These are phyloP conservation scores for Tolmerus cingulatus DNA, from an alignment of 2,888 invertebrate genomes.

Conservation along the genomic window DNA sequence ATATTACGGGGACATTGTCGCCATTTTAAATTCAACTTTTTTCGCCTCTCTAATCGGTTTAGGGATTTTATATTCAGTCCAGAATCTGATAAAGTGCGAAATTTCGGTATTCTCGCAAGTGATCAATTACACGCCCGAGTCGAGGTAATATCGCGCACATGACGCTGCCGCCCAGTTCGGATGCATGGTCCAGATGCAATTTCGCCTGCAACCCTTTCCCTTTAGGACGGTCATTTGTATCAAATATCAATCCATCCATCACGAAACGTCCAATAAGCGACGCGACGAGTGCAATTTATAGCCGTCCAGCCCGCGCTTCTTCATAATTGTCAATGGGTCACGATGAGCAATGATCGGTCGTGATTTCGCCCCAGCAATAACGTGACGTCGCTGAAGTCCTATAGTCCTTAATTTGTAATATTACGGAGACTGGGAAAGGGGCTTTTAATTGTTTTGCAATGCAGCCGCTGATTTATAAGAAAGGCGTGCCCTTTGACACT, in stretches of 20 bases:
- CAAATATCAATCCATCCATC: constrained; percentile 31
- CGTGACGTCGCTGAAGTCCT: background rate
- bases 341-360: background rate
- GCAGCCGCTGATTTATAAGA: background rate
- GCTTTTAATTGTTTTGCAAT: background rate
- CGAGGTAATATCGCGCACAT: background rate
- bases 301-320: background rate
- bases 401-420: background rate
- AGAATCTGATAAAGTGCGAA: constrained; percentile 8
- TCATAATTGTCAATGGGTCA: background rate
- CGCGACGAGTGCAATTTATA: constrained; percentile 22
- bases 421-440: background rate
- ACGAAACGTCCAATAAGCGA: constrained; percentile 20
- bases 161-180: background rate
- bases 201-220: background rate
- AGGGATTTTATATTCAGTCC: background rate
- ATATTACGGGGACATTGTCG: constrained; percentile 15
- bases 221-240: background rate
- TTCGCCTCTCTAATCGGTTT: constrained; percentile 30
- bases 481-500: background rate
- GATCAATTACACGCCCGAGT: background rate
- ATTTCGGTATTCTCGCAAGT: background rate
- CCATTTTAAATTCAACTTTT: constrained; percentile 32
- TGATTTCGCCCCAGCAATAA: background rate
- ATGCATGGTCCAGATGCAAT: background rate